These are phyloP conservation scores for Xanthorhoe spadicearia DNA, from an alignment of 2,888 invertebrate species.

Conservation along the genomic window DNA sequence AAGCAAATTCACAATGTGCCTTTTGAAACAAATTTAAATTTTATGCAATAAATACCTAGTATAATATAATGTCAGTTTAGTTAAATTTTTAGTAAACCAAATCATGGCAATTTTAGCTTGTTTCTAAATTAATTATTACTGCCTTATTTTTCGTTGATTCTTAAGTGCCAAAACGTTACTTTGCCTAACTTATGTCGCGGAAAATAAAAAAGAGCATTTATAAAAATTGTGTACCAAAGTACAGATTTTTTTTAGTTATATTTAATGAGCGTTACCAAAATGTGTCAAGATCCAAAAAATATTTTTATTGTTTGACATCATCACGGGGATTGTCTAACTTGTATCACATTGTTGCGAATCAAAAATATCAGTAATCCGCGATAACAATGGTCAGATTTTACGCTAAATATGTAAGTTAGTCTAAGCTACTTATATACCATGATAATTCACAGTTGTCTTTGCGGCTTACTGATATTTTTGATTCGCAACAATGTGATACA, in stretches of 20 bases:
- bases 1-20: constrained; percentile 53
- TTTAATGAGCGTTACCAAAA: constrained; percentile 55
- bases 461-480: no score
- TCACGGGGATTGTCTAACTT: no score
- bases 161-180: constrained; percentile 48
- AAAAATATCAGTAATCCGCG: no score
- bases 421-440: no score
- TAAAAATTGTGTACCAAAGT: constrained; percentile 52
- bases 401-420: no score
- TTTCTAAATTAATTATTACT: constrained; percentile 39
- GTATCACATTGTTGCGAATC: no score
- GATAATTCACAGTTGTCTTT: no score
- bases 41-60: constrained; percentile 7
- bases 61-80: neutral
- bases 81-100: constrained; percentile 38
- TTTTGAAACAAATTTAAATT: constrained; percentile 44
- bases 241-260: constrained; percentile 54
- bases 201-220: constrained; percentile 60
- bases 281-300: constrained; percentile 38
- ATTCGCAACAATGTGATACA: no score
- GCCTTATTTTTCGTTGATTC: constrained; percentile 46
- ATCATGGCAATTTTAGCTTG: constrained; percentile 52
- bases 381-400: no score
- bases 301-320: constrained; percentile 43
- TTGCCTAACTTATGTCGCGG: constrained; percentile 45